Conservation (phyloP, 2,113 vertebrate genomes). For the Corvus moneduloides region DNA sequence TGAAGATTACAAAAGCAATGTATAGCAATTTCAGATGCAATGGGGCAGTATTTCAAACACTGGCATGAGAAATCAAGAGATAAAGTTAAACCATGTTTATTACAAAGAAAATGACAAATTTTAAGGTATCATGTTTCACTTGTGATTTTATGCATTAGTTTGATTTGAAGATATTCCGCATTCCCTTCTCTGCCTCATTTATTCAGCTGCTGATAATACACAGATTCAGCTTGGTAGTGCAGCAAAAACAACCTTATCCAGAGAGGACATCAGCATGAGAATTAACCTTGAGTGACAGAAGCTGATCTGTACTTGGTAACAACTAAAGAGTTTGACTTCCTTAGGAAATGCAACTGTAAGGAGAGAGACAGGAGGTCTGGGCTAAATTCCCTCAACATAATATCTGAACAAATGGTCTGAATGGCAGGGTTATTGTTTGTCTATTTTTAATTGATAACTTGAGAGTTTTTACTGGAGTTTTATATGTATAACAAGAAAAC, state of each 20-base stretch:
- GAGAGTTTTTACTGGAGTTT: neutral
- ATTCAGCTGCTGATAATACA: conserved; percentile 42
- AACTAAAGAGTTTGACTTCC: conserved; percentile 26
- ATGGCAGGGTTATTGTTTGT: neutral
- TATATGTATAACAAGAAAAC: neutral
- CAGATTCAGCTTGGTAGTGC: conserved; percentile 19
- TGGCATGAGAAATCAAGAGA: neutral
- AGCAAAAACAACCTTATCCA: conserved; percentile 50
- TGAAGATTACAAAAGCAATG: conserved; percentile 1
- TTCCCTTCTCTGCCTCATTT: conserved; percentile 23
- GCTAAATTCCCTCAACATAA: neutral
- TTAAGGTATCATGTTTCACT: neutral
- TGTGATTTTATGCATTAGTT: conserved; percentile 12
- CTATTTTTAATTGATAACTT: neutral
- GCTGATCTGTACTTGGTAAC: conserved; percentile 38
- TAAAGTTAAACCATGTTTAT: conserved; percentile 8
- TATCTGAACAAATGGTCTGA: neutral
- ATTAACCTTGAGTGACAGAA: conserved; percentile 57
- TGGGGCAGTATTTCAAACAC: neutral
- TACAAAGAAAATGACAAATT: conserved; percentile 21
- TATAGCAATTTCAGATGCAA: conserved; percentile 12
- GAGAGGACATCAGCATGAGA: conserved; percentile 48
- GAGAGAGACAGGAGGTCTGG: neutral
- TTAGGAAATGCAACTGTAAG: neutral
- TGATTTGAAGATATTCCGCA: conserved; percentile 17